Base-by-base conservation (phyloP, 2,797 vertebrate genomes). In the Sebastes itinus region DNA sequence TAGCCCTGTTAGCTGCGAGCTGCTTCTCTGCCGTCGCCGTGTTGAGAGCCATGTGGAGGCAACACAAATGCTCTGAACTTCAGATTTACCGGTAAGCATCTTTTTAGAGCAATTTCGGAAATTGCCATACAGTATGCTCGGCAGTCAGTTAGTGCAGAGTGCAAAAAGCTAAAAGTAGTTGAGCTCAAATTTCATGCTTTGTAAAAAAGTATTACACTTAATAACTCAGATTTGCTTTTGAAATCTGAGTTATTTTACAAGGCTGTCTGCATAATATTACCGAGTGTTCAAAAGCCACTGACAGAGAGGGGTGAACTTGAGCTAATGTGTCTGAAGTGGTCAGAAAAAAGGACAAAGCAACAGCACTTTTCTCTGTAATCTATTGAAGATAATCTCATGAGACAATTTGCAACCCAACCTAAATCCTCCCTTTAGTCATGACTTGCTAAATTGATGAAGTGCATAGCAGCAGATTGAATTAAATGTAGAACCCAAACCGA, bases 391-490 rank as follows among this genome's bases (percentile, higher is more conserved):
- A 42, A 67, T 49, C 35, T 69, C 13, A 14, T 32, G 5, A 38
- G 27, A 32, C 79, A 7, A 56, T 42, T 59, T 61, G 4, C 18
- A 12, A 30, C 30, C 14, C 22, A 33, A 28, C 5, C n/a, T 54
- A 16, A 82, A 66, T 32, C 22, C 13, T 78, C 7, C 0, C 7
- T 72, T 78, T 56, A 25, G 55, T 58, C 55, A 12, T 49, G 18
- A 80, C 13, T 67, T 67, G 72, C 18, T 56, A 62, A 77, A 72
- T 63, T 11, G n/a, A 58, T 65, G 2, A 65, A 58, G 30, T 54
- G 9, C 30, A 52, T 58, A 56, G n/a, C 27, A 67, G 52, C 42
- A 77, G 28, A 72, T 72, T 55, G 46, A 61, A 67, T 58, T 13
- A 12, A 82, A 85, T 49, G n/a, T n/a, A n/a, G 20, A 77, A 27